phyloP scores from a whole-genome alignment of 2,888 invertebrate species.

The Horisme vitalbata region DNA sequence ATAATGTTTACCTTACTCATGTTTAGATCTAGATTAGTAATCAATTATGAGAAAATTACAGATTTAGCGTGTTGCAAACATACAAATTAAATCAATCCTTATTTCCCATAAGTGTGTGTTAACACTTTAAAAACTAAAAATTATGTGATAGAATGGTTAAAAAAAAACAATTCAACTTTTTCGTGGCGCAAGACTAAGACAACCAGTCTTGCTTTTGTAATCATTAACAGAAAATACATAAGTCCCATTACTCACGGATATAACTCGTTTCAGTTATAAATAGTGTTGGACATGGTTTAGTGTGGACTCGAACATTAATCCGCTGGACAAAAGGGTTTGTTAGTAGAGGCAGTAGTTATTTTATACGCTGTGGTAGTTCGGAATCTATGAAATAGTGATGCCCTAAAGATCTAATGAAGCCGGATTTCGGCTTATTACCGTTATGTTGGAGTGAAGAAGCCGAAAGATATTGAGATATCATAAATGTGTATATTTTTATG shows the following conservation, averaged over 20 bases:
- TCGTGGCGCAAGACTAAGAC: slow-evolving; percentile 17
- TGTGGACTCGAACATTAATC: slow-evolving; percentile 63
- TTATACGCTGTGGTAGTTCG: slow-evolving; percentile 23
- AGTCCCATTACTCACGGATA: slow-evolving; percentile 74
- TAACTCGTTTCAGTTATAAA: slow-evolving; percentile 77
- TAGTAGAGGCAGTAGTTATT: slow-evolving; percentile 66
- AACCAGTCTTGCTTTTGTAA: slow-evolving; percentile 13
- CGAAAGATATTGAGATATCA: no score
- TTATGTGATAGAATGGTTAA: no score
- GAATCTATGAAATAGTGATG: slow-evolving; percentile 29
- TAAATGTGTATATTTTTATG: no score
- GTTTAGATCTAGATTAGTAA: no score
- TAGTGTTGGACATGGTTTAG: slow-evolving; percentile 74
- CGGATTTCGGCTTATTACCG: not conserved
- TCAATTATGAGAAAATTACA: no score
- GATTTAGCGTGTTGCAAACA: no score
- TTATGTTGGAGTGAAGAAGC: no score
- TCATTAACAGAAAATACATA: slow-evolving; percentile 51
- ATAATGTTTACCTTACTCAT: no score
- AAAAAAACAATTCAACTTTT: no score
- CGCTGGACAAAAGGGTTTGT: slow-evolving; percentile 78
- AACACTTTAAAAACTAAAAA: no score
- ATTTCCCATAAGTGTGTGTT: no score
- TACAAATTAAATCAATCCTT: no score
- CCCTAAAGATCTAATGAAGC: not conserved